Base-by-base conservation (phyloP, 2,888 invertebrate species). In the Diarsia dahlii region DNA sequence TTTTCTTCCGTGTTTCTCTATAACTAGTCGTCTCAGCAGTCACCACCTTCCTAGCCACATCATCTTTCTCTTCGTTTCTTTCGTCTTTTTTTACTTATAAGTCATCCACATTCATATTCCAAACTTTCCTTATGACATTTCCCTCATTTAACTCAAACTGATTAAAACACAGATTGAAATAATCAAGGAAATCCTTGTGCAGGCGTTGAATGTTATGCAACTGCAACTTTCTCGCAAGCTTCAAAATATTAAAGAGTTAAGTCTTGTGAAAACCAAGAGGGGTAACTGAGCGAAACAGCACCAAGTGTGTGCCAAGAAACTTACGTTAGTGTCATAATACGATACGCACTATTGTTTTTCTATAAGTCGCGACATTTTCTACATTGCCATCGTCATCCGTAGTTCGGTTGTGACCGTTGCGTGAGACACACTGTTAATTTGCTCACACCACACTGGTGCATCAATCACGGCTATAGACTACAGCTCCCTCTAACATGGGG, bases 271-370 rank as follows among this genome's bases (percentile, higher is more conserved):
- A 69, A 54, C 54, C 15, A 13, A 45, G 8, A 8, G 28, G 56
- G 3, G 56, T 63, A 76, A 76, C 54, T 69, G 39, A 18, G 76
- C 54, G 70, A 28, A 69, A 70, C 76, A 76, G 18, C 18, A 69
- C 18, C 9, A n/a, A 54, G 13, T n/a, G 39, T 56, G 63, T 63
- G 70, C 76, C 76, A 77, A 77, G 54, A 70, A 54, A 76, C n/a
- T 63, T 3, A n/a, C 28, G 15, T 54, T n/a, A 76, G 76, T 70
- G n/a, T 76, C 76, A n/a, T 76, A 63, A 63, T 70, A n/a, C 39
- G 63, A 70, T 34, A 63, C 54, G 70, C 48, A 28, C 54, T 63
- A 63, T 76, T 63, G 54, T 76, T 63, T 69, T 70, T 52, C 46
- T 69, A 62, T 75, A 62, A 48, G 13, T 15, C 6, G 2, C 13